Evolutionary conservation across 30 jellyfish, hydroid and myxozoan genomes (phyloP).

Genomic region (Cassiopea andromeda): DNA sequence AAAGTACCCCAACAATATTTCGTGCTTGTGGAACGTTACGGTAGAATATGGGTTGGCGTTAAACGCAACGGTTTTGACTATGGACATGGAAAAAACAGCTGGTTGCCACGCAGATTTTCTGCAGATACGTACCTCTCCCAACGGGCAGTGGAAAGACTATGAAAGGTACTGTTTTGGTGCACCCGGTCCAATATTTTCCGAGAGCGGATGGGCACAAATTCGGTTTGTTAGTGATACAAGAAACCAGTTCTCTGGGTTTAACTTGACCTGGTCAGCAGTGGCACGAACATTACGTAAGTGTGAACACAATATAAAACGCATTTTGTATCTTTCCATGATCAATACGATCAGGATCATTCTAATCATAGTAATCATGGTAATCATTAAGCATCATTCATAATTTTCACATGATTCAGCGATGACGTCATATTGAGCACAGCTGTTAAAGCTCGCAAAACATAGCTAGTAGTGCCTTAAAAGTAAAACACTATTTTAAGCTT

Average conservation of each 20-base stretch:
- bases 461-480: no score
- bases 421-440: not conserved
- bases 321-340: not conserved
- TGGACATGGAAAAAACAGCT: not conserved
- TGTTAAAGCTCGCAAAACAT: no score
- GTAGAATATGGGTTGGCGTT: not conserved
- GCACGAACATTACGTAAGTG: not conserved
- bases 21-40: constrained; percentile 23
- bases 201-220: constrained; percentile 20
- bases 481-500: no score
- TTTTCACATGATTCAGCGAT: not conserved
- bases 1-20: constrained; percentile 9
- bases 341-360: not conserved
- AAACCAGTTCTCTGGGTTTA: not conserved
- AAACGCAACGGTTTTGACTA: not conserved
- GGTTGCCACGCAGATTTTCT: not conserved
- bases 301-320: not conserved
- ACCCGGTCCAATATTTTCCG: not conserved
- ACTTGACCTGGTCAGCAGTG: constrained; percentile 5
- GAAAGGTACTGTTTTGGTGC: constrained; percentile 7
- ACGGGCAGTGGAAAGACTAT: not conserved
- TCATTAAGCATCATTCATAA: not conserved
- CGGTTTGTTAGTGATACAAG: constrained; percentile 7
- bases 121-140: not conserved
- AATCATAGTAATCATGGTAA: no score